Base-by-base conservation (phyloP, 2,888 invertebrate genomes). In the Nomada lathburiana region DNA sequence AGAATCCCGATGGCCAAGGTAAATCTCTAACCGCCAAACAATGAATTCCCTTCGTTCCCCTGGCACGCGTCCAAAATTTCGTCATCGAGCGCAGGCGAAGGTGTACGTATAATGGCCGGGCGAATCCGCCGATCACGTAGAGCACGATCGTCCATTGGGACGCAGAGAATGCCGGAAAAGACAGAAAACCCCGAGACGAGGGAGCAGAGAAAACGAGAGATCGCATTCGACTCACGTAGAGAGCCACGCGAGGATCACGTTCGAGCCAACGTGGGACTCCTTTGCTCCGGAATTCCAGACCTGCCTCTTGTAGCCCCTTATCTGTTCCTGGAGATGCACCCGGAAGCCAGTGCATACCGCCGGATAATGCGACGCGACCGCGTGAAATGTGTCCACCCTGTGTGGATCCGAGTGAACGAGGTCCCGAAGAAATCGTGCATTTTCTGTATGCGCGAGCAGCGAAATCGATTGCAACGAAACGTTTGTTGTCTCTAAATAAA, bases 241-340 rank as follows among this genome's bases (percentile, higher is more conserved):
- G 70, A 36, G 50, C 29, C 60, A 29, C 60, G 60, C 71, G 63
- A 78, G 80, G 77, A 80, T 88, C 88, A 83, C 86, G 80, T 83
- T 50, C 80, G 73, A 20, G 72, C 64, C 68, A 78, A 85, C 84
- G 84, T 82, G 82, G 81, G 85, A 85, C 84, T 85, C 84, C 75
- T 85, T 62, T 81, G 88, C 87, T 84, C 84, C 86, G 87, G 88
- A 84, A 87, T 87, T 88, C 84, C 87, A 86, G 76, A 29, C 59
- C 47, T 73, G 71, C 68, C 72, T 84, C 85, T 87, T 86, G 78
- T 82, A 80, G 65, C 53, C 84, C 84, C 80, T 87, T 88, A 88
- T 87, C 88, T 88, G 71, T 82, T 88, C 84, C 74, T 29, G 70
- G 84, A 86, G 84, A 82, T 84, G 82, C 79, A 86, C 88, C 84